These are phyloP conservation scores for Deilephila porcellus DNA, from an alignment of 2,888 invertebrate genomes.

Conservation along the genomic window DNA sequence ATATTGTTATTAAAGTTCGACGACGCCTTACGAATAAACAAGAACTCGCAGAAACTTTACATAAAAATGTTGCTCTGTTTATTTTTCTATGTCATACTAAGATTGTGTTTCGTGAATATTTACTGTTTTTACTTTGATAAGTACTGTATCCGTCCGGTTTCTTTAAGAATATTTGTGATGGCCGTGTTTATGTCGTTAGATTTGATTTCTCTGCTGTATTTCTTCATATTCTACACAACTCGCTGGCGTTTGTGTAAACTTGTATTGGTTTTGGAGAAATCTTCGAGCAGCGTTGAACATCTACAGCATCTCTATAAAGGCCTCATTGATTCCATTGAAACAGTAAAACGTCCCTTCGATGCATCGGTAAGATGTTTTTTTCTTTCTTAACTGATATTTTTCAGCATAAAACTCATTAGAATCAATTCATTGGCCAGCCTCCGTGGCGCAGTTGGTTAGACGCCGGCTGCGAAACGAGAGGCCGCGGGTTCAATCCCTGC, in stretches of 20 bases:
- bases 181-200: constrained; percentile 4
- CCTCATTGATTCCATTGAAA: background rate
- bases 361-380: background rate
- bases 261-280: background rate
- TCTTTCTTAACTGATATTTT: background rate
- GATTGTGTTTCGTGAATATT: background rate
- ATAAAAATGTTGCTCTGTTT: background rate
- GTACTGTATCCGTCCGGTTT: background rate
- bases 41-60: background rate
- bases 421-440: too few species aligned
- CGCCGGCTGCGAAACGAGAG: too few species aligned
- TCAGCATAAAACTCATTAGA: background rate
- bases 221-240: constrained; percentile 22
- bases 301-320: constrained; percentile 13
- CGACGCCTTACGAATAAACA: background rate
- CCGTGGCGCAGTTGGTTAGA: too few species aligned
- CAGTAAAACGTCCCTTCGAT: constrained; percentile 5
- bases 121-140: constrained; percentile 10
- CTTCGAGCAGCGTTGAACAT: background rate
- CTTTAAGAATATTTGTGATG: background rate
- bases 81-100: background rate
- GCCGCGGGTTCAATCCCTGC: too few species aligned
- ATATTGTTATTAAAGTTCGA: constrained; percentile 14
- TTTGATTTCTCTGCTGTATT: background rate
- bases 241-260: background rate